Conservation (phyloP, 2,797 vertebrate genomes). For the Sebastes minor region DNA sequence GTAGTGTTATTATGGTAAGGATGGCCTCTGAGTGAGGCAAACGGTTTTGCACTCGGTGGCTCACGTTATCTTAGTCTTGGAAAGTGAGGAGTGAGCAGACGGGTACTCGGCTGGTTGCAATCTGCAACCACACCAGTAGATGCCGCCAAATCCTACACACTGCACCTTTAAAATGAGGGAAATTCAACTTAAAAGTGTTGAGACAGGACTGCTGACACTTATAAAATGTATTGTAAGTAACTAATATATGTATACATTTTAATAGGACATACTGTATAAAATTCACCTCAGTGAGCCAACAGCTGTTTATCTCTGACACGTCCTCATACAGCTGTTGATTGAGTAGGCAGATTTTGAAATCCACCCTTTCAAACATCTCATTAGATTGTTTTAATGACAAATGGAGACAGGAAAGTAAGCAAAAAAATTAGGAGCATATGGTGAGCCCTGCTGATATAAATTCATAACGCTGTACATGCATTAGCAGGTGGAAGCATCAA, state of each 20-base stretch:
- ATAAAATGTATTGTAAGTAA: constrained; percentile 18
- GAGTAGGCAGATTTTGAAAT: background rate
- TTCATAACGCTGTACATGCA: background rate
- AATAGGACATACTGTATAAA: background rate
- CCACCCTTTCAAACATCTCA: background rate
- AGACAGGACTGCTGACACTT: background rate
- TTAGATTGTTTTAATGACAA: background rate
- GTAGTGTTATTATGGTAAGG: too few species aligned
- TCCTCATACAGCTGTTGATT: constrained; percentile 6
- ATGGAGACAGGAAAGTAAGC: background rate
- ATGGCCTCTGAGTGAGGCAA: too few species aligned
- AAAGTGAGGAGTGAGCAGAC: too few species aligned
- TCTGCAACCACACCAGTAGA: too few species aligned
- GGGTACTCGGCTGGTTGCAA: too few species aligned
- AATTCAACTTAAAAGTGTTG: background rate
- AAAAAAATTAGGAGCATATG: background rate
- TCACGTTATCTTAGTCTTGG: fast-evolving
- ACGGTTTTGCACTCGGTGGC: too few species aligned
- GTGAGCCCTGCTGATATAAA: background rate
- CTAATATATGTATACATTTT: constrained; percentile 13
- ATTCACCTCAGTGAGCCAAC: constrained; percentile 13
- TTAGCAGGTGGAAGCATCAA: background rate
- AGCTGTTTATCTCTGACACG: background rate
- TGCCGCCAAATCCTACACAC: too few species aligned
- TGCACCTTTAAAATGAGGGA: background rate